Conservation (phyloP, 2,113 vertebrate species). For the Colaptes auratus region DNA sequence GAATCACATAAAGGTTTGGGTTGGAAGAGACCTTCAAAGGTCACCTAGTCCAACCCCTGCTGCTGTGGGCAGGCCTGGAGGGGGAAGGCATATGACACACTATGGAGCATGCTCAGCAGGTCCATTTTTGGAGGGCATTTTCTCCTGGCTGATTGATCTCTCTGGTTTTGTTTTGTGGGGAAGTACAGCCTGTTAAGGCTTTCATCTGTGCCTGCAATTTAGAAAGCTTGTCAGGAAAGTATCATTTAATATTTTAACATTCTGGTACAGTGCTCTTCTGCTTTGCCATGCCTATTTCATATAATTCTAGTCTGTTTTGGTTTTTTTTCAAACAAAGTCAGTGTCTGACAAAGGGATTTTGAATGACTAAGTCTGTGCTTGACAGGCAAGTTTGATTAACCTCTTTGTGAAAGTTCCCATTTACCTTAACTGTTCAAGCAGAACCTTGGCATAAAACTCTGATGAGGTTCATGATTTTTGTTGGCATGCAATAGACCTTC, state of each 20-base stretch:
- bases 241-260: background rate
- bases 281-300: background rate
- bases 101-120: background rate
- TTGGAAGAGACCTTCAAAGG: background rate
- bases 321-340: background rate
- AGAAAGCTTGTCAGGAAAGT: background rate
- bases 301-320: background rate
- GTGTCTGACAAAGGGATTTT: background rate
- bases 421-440: conserved; percentile 42
- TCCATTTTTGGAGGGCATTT: background rate
- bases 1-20: background rate
- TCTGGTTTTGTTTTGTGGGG: background rate
- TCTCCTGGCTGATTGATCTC: accelerated
- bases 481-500: conserved; percentile 46
- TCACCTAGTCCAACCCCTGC: background rate
- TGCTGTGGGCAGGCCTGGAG: background rate
- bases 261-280: background rate
- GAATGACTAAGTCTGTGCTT: background rate
- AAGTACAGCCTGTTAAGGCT: background rate
- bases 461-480: conserved; percentile 51
- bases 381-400: conserved; percentile 33
- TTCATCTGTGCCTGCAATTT: background rate
- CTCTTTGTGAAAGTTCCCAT: conserved; percentile 6
- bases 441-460: conserved; percentile 38
- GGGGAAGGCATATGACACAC: accelerated